phyloP scores from a whole-genome alignment of 2,888 invertebrate species.

The Epiblema foenella region DNA sequence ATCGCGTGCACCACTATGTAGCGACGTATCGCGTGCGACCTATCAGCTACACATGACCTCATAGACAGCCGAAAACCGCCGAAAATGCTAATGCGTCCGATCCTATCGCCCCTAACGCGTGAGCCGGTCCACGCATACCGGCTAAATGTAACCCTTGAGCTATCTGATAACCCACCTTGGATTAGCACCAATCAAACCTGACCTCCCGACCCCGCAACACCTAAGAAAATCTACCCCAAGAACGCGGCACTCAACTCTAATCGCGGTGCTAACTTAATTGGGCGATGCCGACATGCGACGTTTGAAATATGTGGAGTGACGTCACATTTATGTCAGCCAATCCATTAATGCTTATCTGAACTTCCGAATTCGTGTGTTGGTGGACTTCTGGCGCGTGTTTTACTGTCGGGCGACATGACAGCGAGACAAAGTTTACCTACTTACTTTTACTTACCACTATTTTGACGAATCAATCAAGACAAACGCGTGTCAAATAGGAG shows the following conservation, averaged over 20 bases:
- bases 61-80: conserved; percentile 72
- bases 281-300: conserved; percentile 71
- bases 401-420: conserved; percentile 75
- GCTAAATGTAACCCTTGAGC: conserved; percentile 79
- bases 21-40: conserved; percentile 64
- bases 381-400: conserved; percentile 65
- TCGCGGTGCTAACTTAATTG: conserved; percentile 56
- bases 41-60: conserved; percentile 75
- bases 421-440: conserved; percentile 5
- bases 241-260: conserved; percentile 3
- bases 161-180: conserved; percentile 76
- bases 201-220: conserved; percentile 49
- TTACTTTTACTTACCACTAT: conserved; percentile 2
- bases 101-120: conserved; percentile 77
- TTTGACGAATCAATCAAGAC: conserved; percentile 9
- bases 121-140: conserved; percentile 78
- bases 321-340: conserved; percentile 84
- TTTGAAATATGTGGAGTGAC: conserved; percentile 82
- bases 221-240: background rate
- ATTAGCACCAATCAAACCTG: conserved; percentile 57
- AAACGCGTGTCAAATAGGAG: no score
- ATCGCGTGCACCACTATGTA: conserved; percentile 26
- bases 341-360: conserved; percentile 83
- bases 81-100: conserved; percentile 79
- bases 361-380: conserved; percentile 80